phyloP scores from a whole-genome alignment of 2,797 vertebrate species.

The Sebastes diaconus region DNA sequence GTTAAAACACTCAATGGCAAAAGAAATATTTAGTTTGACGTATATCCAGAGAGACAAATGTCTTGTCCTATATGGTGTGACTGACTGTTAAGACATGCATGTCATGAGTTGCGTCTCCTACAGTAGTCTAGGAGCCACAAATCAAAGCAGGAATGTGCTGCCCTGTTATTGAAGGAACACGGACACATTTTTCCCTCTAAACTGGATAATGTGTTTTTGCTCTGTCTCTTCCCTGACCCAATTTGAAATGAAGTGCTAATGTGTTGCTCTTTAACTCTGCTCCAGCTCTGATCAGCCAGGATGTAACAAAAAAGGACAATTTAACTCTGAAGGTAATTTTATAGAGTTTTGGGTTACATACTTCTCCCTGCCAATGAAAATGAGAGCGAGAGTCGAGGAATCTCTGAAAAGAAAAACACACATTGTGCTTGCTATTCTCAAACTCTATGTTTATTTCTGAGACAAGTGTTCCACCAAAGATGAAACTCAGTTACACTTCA shows the following conservation, averaged over 20 bases:
- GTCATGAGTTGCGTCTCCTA: constrained; percentile 28
- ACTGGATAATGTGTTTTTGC: constrained; percentile 51
- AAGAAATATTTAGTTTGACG: not conserved
- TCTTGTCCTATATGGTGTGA: constrained; percentile 2
- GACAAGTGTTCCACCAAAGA: not conserved
- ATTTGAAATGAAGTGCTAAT: constrained; percentile 50
- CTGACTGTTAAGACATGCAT: constrained; percentile 14
- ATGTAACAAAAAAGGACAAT: constrained; percentile 32
- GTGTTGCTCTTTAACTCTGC: constrained; percentile 31
- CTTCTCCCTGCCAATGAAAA: constrained; percentile 41
- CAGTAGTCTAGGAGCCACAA: constrained; percentile 43
- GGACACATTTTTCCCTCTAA: constrained; percentile 41
- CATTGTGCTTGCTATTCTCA: constrained; percentile 28
- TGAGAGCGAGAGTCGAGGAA: constrained; percentile 22
- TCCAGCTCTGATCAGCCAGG: constrained; percentile 47
- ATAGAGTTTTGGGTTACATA: constrained; percentile 44
- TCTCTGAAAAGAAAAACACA: constrained; percentile 46
- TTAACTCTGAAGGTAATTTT: constrained; percentile 45
- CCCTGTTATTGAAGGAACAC: constrained; percentile 58
- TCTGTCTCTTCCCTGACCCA: constrained; percentile 44
- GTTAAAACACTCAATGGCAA: not conserved
- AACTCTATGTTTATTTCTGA: constrained; percentile 22
- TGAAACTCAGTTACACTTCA: constrained; percentile 13
- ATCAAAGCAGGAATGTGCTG: constrained; percentile 69
- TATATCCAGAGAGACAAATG: not conserved